Conservation (phyloP, 1,140 invertebrate genomes). For the Heliconius himera region DNA sequence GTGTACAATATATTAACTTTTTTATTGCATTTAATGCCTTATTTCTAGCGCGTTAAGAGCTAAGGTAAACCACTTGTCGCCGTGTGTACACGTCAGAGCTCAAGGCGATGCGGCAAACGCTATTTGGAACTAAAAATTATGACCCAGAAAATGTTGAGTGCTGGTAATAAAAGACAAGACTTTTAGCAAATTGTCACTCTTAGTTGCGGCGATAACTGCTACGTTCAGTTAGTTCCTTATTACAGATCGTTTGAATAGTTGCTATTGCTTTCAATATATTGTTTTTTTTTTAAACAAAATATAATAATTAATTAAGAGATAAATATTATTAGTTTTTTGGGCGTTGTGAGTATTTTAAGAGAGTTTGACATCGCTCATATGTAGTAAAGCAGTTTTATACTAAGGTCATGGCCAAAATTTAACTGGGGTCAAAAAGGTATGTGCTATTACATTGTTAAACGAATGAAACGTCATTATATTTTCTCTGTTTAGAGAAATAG, state of each 20-base stretch:
- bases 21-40: slow-evolving; percentile 19
- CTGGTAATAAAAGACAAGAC: slow-evolving; percentile 54
- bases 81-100: slow-evolving; percentile 45
- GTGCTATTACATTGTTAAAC: no score
- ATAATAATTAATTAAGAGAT: not conserved
- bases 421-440: no score
- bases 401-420: no score
- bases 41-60: slow-evolving; percentile 13
- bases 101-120: slow-evolving; percentile 53
- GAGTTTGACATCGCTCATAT: no score
- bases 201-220: slow-evolving; percentile 33
- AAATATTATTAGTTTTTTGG: not conserved
- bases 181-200: slow-evolving; percentile 50
- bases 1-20: slow-evolving; percentile 19
- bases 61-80: slow-evolving; percentile 20
- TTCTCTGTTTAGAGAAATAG: no score
- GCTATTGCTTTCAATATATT: not conserved
- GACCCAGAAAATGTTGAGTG: slow-evolving; percentile 51
- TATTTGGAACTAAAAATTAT: slow-evolving; percentile 59
- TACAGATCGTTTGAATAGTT: slow-evolving; percentile 25
- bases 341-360: no score
- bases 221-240: slow-evolving; percentile 21
- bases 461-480: no score
- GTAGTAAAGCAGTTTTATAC: no score
- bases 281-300: not conserved